Evolutionary conservation across 2,888 invertebrate genomes (phyloP).

Genomic region (Ophion ventricosus): DNA sequence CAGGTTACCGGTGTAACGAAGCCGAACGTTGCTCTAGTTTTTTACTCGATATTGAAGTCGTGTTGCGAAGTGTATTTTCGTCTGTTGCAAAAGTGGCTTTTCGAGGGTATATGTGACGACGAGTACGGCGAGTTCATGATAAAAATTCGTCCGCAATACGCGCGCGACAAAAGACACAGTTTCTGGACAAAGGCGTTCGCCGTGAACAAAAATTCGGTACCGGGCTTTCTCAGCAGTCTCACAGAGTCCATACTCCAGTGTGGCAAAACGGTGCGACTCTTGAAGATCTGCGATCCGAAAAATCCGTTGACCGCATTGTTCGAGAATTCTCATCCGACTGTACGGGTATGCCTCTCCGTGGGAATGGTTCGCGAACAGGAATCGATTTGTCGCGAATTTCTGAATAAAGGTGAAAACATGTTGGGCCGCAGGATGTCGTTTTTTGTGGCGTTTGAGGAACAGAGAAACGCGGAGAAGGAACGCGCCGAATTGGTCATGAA

Average conservation of each 20-base stretch:
- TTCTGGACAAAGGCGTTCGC: constrained; percentile 89
- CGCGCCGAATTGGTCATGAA: constrained; percentile 75
- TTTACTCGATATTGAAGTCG: constrained; percentile 85
- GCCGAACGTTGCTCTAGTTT: constrained; percentile 84
- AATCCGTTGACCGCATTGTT: constrained; percentile 85
- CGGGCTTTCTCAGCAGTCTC: constrained; percentile 88
- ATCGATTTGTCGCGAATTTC: constrained; percentile 84
- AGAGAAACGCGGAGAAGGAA: constrained; percentile 73
- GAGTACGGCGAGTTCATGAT: constrained; percentile 94
- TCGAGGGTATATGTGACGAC: constrained; percentile 93
- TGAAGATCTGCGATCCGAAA: constrained; percentile 89
- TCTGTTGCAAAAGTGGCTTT: constrained; percentile 92
- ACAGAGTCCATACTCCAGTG: constrained; percentile 89
- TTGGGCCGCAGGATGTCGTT: constrained; percentile 75
- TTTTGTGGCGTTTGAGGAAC: constrained; percentile 75
- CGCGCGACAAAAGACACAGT: constrained; percentile 86
- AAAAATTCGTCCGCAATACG: constrained; percentile 87
- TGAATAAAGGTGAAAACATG: constrained; percentile 83
- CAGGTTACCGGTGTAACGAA: constrained; percentile 86
- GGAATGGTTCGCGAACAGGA: constrained; percentile 84
- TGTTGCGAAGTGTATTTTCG: constrained; percentile 87
- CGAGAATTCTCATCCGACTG: constrained; percentile 84
- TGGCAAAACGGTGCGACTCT: constrained; percentile 89
- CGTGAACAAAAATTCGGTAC: constrained; percentile 84
- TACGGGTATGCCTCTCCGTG: constrained; percentile 85